phyloP scores from a whole-genome alignment of 2,888 invertebrate genomes.

The Drosophila kambysellisi region DNA sequence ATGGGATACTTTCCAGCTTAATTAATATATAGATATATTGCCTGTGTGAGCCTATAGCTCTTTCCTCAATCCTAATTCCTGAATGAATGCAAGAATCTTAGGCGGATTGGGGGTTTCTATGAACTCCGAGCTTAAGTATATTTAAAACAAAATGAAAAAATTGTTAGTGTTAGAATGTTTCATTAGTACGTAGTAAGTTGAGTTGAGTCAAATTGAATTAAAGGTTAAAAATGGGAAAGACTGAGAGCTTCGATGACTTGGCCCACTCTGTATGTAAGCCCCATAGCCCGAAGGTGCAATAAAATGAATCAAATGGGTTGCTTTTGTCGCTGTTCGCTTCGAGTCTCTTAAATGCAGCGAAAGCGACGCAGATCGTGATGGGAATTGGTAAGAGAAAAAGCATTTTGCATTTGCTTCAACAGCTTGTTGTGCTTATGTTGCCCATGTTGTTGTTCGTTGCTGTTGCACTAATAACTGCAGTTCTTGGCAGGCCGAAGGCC shows the following conservation, averaged over 20 bases:
- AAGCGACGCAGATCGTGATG: conserved; percentile 67
- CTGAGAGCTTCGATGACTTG: neutral
- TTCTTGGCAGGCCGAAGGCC: conserved; percentile 56
- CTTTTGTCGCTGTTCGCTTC: conserved; percentile 14
- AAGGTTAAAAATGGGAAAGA: neutral
- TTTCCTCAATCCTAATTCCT: neutral
- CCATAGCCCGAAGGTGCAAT: conserved; percentile 52
- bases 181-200: neutral
- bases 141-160: neutral
- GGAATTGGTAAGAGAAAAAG: conserved; percentile 49
- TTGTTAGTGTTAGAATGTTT: neutral
- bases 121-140: neutral
- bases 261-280: conserved; percentile 45
- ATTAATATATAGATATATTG: neutral
- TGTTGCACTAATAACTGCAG: conserved; percentile 27
- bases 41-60: neutral
- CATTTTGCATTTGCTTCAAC: conserved; percentile 15
- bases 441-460: conserved; percentile 5
- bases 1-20: neutral
- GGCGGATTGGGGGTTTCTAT: neutral
- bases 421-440: conserved; percentile 2
- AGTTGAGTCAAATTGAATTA: neutral
- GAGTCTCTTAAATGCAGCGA: conserved; percentile 54
- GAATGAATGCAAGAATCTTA: neutral
- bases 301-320: conserved; percentile 58